Evolutionary conservation across 53 echinoderm and acorn worm species (phyloP).

Genomic region (Holothuria leucospilota): DNA sequence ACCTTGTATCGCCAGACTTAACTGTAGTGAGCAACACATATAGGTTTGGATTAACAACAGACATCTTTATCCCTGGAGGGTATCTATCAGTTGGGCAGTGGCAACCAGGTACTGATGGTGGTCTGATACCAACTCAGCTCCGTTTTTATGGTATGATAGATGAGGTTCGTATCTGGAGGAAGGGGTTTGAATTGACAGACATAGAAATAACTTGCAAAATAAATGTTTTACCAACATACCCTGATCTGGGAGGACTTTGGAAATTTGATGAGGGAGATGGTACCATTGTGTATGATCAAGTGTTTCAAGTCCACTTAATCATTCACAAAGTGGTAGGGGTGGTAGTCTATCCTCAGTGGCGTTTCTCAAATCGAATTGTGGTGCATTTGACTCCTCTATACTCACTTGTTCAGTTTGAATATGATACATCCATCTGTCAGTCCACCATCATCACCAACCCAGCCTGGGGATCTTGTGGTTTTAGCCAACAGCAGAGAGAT

Average conservation of each 20-base stretch:
- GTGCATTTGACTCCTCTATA: constrained; percentile 56
- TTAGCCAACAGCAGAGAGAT: constrained; percentile 38
- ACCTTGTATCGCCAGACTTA: constrained; percentile 46
- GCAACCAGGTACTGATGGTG: constrained; percentile 73
- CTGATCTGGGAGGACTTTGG: constrained; percentile 71
- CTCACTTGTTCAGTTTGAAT: constrained; percentile 36
- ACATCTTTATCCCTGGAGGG: constrained; percentile 68
- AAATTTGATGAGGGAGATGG: constrained; percentile 92
- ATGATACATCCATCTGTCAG: constrained; percentile 12
- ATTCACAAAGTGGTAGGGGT: constrained; percentile 59
- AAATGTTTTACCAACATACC: constrained; percentile 46
- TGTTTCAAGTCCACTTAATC: constrained; percentile 59
- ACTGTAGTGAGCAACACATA: constrained; percentile 44
- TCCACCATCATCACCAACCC: constrained; percentile 18
- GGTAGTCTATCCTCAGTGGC: constrained; percentile 66
- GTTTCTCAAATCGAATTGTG: constrained; percentile 74
- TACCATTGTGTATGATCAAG: constrained; percentile 56
- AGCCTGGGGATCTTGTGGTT: constrained; percentile 7
- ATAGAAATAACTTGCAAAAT: constrained; percentile 54
- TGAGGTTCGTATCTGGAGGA: constrained; percentile 83
- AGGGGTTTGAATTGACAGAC: constrained; percentile 52
- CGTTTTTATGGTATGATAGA: constrained; percentile 73
- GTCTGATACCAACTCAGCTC: constrained; percentile 38
- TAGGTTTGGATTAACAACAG: constrained; percentile 22
- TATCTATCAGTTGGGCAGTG: constrained; percentile 76